phyloP scores from a whole-genome alignment of 2,797 vertebrate species.

The Neosilurus mollespiculum region DNA sequence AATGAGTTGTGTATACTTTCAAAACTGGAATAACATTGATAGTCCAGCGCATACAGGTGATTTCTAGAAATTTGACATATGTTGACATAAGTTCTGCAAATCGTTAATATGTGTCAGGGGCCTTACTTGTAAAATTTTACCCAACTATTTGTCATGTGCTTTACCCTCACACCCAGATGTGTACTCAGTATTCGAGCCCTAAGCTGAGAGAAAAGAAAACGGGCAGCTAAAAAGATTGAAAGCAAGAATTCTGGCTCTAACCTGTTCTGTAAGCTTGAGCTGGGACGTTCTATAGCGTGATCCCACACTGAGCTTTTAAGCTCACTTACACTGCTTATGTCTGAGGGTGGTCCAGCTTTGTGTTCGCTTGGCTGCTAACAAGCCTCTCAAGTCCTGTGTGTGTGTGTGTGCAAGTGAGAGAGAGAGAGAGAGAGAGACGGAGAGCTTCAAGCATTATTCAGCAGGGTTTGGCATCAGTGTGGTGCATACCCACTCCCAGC shows the following conservation, averaged over 20 bases:
- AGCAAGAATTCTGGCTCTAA: slow-evolving; percentile 23
- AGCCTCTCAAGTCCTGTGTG: slow-evolving; percentile 38
- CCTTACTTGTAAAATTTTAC: too few species aligned
- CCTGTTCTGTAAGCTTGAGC: slow-evolving; percentile 23
- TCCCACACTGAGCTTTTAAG: slow-evolving; percentile 38
- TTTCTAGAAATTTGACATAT: too few species aligned
- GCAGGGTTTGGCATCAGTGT: slow-evolving; percentile 37
- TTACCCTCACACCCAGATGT: not conserved
- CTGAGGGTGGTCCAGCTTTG: slow-evolving; percentile 39
- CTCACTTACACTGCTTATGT: slow-evolving; percentile 36
- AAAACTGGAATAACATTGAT: too few species aligned
- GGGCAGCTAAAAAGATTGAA: slow-evolving; percentile 14
- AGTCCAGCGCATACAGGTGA: too few species aligned
- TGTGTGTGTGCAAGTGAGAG: not conserved
- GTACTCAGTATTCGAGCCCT: not conserved
- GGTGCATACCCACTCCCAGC: slow-evolving; percentile 27
- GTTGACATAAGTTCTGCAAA: too few species aligned
- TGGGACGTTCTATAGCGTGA: slow-evolving; percentile 5
- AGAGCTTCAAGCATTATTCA: slow-evolving; percentile 28
- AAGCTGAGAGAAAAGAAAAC: slow-evolving; percentile 12
- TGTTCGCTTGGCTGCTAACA: slow-evolving; percentile 48
- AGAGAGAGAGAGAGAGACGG: not conserved
- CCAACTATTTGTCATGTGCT: not conserved
- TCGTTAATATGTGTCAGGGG: too few species aligned
- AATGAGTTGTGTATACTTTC: too few species aligned